Evolutionary conservation across 1,140 invertebrate genomes (phyloP), one percentile per base, ranked within the genome.

Genomic region (Drosophila pallidifrons): DNA sequence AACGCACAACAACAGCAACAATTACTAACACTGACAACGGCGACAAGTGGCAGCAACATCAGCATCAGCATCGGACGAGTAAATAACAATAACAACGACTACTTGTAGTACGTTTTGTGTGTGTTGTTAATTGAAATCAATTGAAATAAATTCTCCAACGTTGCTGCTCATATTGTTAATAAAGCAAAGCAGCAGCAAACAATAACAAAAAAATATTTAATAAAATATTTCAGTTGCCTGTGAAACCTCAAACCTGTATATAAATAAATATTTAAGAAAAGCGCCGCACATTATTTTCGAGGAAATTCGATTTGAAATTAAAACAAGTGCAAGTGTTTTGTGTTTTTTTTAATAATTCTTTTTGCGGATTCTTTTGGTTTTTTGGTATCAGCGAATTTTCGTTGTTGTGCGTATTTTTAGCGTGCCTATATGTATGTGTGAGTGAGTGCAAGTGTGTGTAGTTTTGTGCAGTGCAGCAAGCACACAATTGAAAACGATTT

Each of bases 111-210:
- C 78, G 55, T 65, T 73, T 74, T 69, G 82, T 88, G 82, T 88
- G 80, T 87, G 67, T 87, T 87, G 83, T 88, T 88, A 89, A 89
- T 89, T 89, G 85, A 89, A 89, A 89, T 89, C 89, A 89, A 89
- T 89, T 89, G 85, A 89, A 77, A 89, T 89, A 89, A 89, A 89
- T 89, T 89, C 81, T 73, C 76, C 76, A 70, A 64, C 83, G 69
- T 25, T 88, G 65, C 83, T 88, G 77, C 80, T 80, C 77, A 83
- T 69, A 85, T 89, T 89, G 85, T 89, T 89, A 89, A 89, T 89
- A 89, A 81, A 89, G 51, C 35, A 8, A 25, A 25, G 20, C 20
- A 38, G 7, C 35, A 8, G 32, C 68, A 71, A 25, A 65, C 49
- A 64, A 51, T 30, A 74, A 49, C 57, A 68, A 55, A 79, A 57